Evolutionary conservation across 1,140 invertebrate species (phyloP), one percentile per base, ranked within the genome.

Genomic region (Drosophila pruinosa): DNA sequence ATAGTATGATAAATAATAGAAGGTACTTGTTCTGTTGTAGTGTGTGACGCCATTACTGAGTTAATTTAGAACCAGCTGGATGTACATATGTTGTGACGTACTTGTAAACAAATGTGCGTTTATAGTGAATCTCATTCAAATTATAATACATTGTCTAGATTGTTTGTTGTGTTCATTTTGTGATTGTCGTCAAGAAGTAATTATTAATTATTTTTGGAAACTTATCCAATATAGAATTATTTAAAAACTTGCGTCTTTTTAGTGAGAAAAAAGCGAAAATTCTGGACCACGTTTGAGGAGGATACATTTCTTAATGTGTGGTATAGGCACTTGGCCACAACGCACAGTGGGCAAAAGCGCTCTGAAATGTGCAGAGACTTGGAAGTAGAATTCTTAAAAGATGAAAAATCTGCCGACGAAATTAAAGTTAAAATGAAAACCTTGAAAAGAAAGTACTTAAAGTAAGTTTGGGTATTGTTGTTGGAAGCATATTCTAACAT

Each of bases 341-440:
- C 52, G 3, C 19, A 61, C 8, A 8, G 8, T 8, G 45, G 43
- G 0, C 28, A 17, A 12, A 58, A 3, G 14, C 62, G 21, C 2
- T 3, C 21, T 2, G 34, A 65, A 5, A 6, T 58, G 22, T 50
- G 19, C n/a, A 14, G 1, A 4, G 43, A 67, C 1, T 7, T 67
- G n/a, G 21, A 39, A 15, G 6, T 1, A 1, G 22, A 58, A 8
- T 31, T 67, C 8, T 3, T 15, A 0, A 14, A 21, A 26, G 12
- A 57, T n/a, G 4, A 57, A 0, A 22, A 17, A 1, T 21, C 62
- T 0, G 4, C 22, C 2, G 15, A 1, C 1, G 2, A 61, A 17
- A 65, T 75, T 4, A 64, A 61, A 4, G 7, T 22, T 0, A 79
- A 79, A 74, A 62, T 75, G 14, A 47, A 65, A 5, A 47, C 65